Conservation (phyloP, 1,140 invertebrate species). For the Zophobas morio region DNA sequence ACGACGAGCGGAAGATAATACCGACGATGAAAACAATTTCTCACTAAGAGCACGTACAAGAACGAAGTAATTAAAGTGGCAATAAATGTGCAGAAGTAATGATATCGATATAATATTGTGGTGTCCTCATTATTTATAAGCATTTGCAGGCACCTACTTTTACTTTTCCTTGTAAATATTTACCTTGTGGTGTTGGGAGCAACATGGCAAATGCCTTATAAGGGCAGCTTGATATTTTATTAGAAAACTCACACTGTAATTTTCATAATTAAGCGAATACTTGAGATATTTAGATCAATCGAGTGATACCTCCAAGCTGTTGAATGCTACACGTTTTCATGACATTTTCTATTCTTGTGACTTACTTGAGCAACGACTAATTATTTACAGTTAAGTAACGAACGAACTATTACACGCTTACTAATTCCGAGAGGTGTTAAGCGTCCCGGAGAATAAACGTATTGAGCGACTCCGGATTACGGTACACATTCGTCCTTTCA, state of each 20-base stretch:
- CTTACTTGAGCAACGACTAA: constrained; percentile 43
- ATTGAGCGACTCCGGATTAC: neutral
- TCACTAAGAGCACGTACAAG: constrained; percentile 13
- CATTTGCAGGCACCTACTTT: constrained; percentile 49
- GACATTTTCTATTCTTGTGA: constrained; percentile 43
- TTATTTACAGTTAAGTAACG: constrained; percentile 47
- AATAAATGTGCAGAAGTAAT: constrained; percentile 38
- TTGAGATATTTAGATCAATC: constrained; percentile 53
- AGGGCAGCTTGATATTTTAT: constrained; percentile 53
- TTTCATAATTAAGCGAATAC: constrained; percentile 52
- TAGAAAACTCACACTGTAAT: constrained; percentile 46
- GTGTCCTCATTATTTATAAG: constrained; percentile 48
- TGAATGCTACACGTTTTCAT: constrained; percentile 32
- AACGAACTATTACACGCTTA: constrained; percentile 32
- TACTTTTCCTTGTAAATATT: constrained; percentile 57
- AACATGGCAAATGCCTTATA: constrained; percentile 51
- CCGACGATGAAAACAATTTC: constrained; percentile 6
- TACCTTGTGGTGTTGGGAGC: constrained; percentile 52
- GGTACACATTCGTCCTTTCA: constrained; percentile 8
- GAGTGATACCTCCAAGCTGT: constrained; percentile 38
- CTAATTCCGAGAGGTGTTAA: constrained; percentile 9
- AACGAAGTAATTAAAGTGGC: constrained; percentile 21
- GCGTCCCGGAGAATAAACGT: neutral
- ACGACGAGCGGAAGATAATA: neutral
- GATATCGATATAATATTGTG: constrained; percentile 47